phyloP scores from a whole-genome alignment of 2,113 vertebrate species.

The Pongo pygmaeus region DNA sequence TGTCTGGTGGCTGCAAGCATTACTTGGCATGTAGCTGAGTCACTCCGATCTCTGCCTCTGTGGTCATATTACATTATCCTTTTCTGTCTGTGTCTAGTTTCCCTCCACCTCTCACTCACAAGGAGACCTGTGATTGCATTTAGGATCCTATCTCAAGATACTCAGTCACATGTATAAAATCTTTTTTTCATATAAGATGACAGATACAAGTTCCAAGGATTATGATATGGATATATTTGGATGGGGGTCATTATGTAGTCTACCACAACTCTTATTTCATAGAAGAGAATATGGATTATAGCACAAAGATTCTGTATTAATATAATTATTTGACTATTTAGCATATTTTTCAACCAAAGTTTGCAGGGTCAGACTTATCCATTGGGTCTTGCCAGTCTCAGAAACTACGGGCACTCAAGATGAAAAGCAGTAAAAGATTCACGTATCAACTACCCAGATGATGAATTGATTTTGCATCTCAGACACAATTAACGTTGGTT shows the following conservation, averaged over 20 bases:
- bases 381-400: neutral
- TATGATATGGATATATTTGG: neutral
- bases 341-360: neutral
- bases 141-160: neutral
- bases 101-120: neutral
- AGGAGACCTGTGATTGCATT: neutral
- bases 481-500: neutral
- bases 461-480: conserved; percentile 25
- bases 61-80: neutral
- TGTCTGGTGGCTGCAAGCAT: neutral
- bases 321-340: neutral
- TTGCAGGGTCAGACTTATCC: neutral
- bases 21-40: neutral
- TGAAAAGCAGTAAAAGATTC: neutral
- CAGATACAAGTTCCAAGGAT: neutral
- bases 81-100: neutral
- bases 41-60: neutral
- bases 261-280: neutral
- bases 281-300: neutral
- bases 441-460: neutral
- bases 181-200: neutral
- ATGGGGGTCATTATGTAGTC: neutral
- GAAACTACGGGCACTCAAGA: neutral
- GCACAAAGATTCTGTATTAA: neutral
- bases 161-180: neutral